A percentile compares a stretch with the other conserved stretches of the same genome.
Conservation (phyloP, 2,113 vertebrate genomes). For the rabbit (Oryctolagus cuniculus) region DNA sequence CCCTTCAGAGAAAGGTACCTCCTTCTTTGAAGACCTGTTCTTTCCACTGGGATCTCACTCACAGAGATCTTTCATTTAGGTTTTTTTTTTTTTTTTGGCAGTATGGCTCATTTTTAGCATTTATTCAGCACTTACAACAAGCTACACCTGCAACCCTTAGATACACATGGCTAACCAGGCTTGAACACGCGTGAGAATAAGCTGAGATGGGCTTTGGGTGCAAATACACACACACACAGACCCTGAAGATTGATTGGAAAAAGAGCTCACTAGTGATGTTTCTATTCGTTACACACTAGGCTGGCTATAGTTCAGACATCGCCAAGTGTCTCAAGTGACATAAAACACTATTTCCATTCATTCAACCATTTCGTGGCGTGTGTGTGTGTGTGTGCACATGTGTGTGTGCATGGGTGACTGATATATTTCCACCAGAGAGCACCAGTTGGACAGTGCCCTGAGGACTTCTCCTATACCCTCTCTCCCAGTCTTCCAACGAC, state of each 20-base stretch:
- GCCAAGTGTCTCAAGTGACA: background rate
- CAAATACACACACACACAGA: background rate
- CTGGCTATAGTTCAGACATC: background rate
- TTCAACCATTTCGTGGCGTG: background rate
- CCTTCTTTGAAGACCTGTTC: no score
- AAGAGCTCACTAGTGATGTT: background rate
- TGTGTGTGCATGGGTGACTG: background rate
- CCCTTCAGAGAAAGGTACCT: no score
- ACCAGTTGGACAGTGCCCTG: background rate
- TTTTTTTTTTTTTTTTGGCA: no score
- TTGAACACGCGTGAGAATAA: background rate
- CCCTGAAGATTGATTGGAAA: background rate
- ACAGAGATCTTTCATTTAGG: no score
- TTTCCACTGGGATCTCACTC: no score
- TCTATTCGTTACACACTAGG: background rate
- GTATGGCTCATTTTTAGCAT: background rate
- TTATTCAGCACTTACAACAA: constrained; percentile 20
- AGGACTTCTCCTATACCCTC: background rate
- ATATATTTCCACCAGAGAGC: background rate
- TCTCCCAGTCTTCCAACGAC: background rate
- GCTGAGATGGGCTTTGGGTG: background rate
- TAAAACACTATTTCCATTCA: background rate
- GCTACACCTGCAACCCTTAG: background rate
- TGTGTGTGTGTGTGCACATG: background rate
- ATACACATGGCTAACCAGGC: background rate